Conservation (phyloP, 2,888 invertebrate genomes). For the Perizoma affinitatum region DNA sequence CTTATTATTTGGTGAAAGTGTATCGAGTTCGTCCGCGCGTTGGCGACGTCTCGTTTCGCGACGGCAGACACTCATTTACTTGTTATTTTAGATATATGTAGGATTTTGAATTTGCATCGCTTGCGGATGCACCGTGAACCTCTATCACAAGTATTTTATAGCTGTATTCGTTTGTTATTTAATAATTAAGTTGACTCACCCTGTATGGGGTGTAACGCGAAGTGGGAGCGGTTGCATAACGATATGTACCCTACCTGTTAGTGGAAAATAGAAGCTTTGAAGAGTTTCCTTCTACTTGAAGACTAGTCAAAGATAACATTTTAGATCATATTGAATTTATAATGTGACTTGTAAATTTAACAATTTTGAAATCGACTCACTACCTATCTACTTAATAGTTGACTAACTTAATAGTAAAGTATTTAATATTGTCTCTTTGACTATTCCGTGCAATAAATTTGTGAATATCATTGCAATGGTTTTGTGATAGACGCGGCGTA, state of each 20-base stretch:
- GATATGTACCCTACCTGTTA: neutral
- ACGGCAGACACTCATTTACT: constrained; percentile 1
- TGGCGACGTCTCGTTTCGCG: neutral
- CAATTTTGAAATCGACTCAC: no score
- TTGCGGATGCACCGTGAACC: constrained; percentile 35
- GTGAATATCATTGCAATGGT: constrained; percentile 24
- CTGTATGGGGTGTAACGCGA: constrained; percentile 24
- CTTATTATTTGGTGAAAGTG: no score
- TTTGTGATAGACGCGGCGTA: constrained; percentile 33
- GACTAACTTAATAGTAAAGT: neutral
- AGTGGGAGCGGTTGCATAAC: constrained; percentile 29
- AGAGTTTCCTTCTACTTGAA: neutral
- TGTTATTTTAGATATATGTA: constrained; percentile 28
- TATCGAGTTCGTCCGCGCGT: no score
- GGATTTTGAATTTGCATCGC: constrained; percentile 28
- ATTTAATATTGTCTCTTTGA: constrained; percentile 18
- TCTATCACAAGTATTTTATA: constrained; percentile 26
- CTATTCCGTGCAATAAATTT: constrained; percentile 28
- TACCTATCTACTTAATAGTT: no score
- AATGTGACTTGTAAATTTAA: no score
- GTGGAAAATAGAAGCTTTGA: neutral
- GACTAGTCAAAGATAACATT: neutral
- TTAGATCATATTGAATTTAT: no score
- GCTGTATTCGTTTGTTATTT: constrained; percentile 26
- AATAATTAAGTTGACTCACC: constrained; percentile 17